Base-by-base conservation (phyloP, 1,140 invertebrate species). In the Idris sp. region DNA sequence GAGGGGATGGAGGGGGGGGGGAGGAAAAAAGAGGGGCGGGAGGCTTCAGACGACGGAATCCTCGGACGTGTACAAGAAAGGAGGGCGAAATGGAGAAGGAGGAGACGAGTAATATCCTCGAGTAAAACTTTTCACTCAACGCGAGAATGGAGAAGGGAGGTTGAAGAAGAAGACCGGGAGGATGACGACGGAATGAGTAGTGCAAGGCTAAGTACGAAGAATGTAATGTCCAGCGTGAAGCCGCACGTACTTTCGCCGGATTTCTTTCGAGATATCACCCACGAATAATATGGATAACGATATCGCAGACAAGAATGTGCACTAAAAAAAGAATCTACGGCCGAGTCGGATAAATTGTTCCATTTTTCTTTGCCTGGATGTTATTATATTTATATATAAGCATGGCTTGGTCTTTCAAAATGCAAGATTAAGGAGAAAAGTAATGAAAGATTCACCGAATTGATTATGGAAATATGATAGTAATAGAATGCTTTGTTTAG, bases 101-200 rank as follows among this genome's bases (percentile, higher is more conserved):
- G 74, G 80, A 82, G 81, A 71, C 78, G 19, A n/a, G 83, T 86
- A 86, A 86, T 86, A 86, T 86, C 83, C 83, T n/a, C 79, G 76
- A 86, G 83, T 85, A 86, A 84, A 86, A 86, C 83, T 86, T 86
- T 86, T 86, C 84, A 86, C 83, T 86, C 84, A 86, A 84, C 83
- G 82, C 80, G 82, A 81, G 81, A 81, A 84, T 67, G 53, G 74
- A 62, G 54, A 59, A 62, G 58, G 58, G 64, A 54, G 65, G 49
- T 62, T 58, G 65, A 56, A n/a, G n/a, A n/a, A n/a, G 51, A 68
- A 54, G 62, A 44, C 67, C 33, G 43, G 19, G 41, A 64, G 74
- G 35, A 76, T 62, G 64, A 74, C 51, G 64, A 54, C 46, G 16
- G 30, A 75, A 71, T 74, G 68, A 74, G 75, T 77, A 76, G 59